phyloP scores from a whole-genome alignment of 2,888 invertebrate genomes.

The Abrostola triplasia region DNA sequence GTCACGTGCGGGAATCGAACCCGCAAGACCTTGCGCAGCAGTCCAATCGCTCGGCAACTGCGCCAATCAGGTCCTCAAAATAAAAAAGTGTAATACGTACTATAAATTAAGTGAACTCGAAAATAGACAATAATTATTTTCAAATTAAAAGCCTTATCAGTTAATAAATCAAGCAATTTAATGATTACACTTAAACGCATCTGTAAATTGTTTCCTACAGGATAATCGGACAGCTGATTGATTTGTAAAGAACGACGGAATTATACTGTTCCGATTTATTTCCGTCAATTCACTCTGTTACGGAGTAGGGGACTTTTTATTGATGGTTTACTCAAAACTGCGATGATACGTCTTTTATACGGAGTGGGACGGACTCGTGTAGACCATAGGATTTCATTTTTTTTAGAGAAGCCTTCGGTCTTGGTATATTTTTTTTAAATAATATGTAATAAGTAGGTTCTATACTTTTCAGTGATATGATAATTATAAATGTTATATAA shows the following conservation, averaged over 20 bases:
- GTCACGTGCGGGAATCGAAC: too few species aligned
- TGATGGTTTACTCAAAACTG: constrained; percentile 67
- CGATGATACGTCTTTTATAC: constrained; percentile 57
- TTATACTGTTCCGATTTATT: constrained; percentile 55
- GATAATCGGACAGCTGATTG: constrained; percentile 41
- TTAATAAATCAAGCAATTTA: constrained; percentile 57
- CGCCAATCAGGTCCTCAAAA: too few species aligned
- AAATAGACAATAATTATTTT: background rate
- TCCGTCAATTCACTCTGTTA: constrained; percentile 59
- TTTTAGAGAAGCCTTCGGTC: background rate
- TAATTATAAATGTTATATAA: too few species aligned
- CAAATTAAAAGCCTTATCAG: constrained; percentile 5
- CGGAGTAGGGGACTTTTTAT: constrained; percentile 51
- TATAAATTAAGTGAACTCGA: background rate
- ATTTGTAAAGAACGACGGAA: constrained; percentile 57
- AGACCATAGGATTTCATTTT: background rate
- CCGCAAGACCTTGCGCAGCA: too few species aligned
- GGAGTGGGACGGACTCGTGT: constrained; percentile 28
- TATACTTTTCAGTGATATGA: too few species aligned
- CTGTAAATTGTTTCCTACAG: constrained; percentile 54
- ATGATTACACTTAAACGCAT: constrained; percentile 55
- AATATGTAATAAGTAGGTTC: background rate
- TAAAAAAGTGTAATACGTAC: too few species aligned
- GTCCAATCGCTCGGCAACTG: too few species aligned
- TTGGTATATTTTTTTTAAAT: background rate